Percentiles rank a stretch among this genome's conserved stretches.
Evolutionary conservation across 2,888 invertebrate genomes (phyloP).

Genomic region (Aphodius granarius): DNA sequence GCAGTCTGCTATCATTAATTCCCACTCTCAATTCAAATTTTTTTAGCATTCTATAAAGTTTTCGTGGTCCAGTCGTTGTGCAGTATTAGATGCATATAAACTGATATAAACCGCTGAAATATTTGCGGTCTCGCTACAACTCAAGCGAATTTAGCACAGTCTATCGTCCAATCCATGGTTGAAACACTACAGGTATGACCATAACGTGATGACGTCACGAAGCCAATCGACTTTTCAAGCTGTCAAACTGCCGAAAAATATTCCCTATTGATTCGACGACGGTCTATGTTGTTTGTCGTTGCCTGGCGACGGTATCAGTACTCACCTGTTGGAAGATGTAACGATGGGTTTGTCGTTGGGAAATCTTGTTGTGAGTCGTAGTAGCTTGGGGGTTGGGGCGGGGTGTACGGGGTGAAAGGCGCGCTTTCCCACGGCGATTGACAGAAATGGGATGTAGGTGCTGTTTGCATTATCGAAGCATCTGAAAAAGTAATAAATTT

Average conservation of each 20-base stretch:
- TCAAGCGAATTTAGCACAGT: not conserved
- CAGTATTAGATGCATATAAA: not conserved
- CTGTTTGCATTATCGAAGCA: slow-evolving; percentile 53
- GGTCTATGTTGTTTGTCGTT: not conserved
- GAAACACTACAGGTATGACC: too few relatives aligned
- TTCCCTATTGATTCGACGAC: not conserved
- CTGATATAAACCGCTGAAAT: not conserved
- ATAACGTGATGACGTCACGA: too few relatives aligned
- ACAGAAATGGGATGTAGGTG: slow-evolving; percentile 32
- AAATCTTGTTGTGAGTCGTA: slow-evolving; percentile 55
- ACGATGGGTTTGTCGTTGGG: slow-evolving; percentile 45
- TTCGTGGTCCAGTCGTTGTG: not conserved
- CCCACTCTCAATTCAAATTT: not conserved
- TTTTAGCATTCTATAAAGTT: not conserved
- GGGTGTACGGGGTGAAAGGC: slow-evolving; percentile 58
- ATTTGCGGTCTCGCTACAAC: too few relatives aligned
- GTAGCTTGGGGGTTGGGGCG: slow-evolving; percentile 55
- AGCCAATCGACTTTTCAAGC: too few relatives aligned
- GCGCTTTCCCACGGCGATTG: slow-evolving; percentile 51
- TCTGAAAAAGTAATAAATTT: slow-evolving; percentile 52
- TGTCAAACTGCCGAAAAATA: too few relatives aligned
- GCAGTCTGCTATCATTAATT: too few relatives aligned
- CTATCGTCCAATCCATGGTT: not conserved
- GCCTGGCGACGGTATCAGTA: not conserved
- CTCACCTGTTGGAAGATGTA: slow-evolving; percentile 66